These are phyloP conservation scores for Trissolcus brochymenae DNA, from an alignment of 2,888 invertebrate species.

Conservation along the genomic window DNA sequence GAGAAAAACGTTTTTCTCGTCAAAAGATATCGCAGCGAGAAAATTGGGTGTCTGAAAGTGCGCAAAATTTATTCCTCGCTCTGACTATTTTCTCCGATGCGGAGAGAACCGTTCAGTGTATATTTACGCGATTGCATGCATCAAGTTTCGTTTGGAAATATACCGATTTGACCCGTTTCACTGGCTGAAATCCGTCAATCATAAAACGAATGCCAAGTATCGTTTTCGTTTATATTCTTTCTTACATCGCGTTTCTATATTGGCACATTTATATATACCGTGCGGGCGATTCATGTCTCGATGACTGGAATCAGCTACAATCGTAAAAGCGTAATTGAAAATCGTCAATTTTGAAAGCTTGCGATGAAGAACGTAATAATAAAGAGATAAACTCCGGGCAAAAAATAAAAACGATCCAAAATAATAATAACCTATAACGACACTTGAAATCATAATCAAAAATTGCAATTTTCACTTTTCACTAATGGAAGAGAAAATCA, in stretches of 20 bases:
- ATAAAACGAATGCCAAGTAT: conserved; percentile 37
- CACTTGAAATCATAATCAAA: too few relatives aligned
- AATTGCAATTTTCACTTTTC: too few relatives aligned
- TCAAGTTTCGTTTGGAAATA: conserved; percentile 48
- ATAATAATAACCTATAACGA: too few relatives aligned
- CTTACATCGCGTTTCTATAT: conserved; percentile 18
- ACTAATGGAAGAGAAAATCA: too few relatives aligned
- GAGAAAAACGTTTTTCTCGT: not conserved
- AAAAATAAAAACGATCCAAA: too few relatives aligned
- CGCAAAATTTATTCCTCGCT: conserved; percentile 19
- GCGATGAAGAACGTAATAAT: too few relatives aligned
- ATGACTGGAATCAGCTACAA: too few relatives aligned
- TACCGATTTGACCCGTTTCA: conserved; percentile 62
- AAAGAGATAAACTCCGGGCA: too few relatives aligned
- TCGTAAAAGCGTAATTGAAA: too few relatives aligned
- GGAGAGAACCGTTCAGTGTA: conserved; percentile 7
- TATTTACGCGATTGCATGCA: conserved; percentile 20
- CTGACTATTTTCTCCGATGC: conserved; percentile 6
- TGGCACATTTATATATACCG: conserved; percentile 13
- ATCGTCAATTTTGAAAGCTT: too few relatives aligned
- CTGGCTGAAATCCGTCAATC: conserved; percentile 54
- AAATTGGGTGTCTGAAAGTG: conserved; percentile 13
- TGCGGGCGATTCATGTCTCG: too few relatives aligned
- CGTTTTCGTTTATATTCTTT: conserved; percentile 22
- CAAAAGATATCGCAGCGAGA: conserved; percentile 12